Evolutionary conservation across 1,140 invertebrate genomes (phyloP).

Genomic region (Archivesica marissinica): DNA sequence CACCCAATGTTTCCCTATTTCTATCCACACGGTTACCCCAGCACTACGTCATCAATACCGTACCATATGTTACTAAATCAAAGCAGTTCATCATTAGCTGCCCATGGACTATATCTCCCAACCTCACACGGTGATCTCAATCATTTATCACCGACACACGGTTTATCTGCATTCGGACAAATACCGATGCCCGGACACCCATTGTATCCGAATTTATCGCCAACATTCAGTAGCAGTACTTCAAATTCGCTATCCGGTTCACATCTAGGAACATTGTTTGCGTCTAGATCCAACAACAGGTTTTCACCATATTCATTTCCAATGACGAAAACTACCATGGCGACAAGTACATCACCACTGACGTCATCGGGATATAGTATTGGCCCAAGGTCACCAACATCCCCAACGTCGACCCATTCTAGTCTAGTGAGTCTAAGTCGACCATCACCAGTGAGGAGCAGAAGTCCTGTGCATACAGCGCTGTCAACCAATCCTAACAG

Average conservation of each 20-base stretch:
- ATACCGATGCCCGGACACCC: conserved; percentile 67
- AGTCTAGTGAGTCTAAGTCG: conserved; percentile 83
- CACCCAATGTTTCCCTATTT: conserved; percentile 80
- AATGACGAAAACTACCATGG: conserved; percentile 82
- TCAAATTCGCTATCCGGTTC: conserved; percentile 62
- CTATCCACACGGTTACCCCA: conserved; percentile 72
- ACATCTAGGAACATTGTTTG: conserved; percentile 72
- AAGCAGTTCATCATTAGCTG: conserved; percentile 65
- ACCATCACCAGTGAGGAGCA: conserved; percentile 81
- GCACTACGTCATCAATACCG: conserved; percentile 61
- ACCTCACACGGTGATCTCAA: conserved; percentile 68
- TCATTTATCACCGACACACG: conserved; percentile 68
- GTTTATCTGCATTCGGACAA: conserved; percentile 68
- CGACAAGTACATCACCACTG: conserved; percentile 76
- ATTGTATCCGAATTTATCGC: conserved; percentile 71
- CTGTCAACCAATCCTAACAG: conserved; percentile 78
- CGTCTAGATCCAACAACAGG: conserved; percentile 85
- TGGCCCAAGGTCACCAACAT: conserved; percentile 86
- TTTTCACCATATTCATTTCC: conserved; percentile 94
- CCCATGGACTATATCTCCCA: conserved; percentile 69
- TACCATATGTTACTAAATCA: conserved; percentile 70
- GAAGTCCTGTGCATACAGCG: conserved; percentile 75
- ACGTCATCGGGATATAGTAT: conserved; percentile 77
- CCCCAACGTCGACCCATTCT: conserved; percentile 86
- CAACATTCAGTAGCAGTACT: conserved; percentile 62